Conservation (phyloP, 2,797 vertebrate species). For the Microchirus variegatus region DNA sequence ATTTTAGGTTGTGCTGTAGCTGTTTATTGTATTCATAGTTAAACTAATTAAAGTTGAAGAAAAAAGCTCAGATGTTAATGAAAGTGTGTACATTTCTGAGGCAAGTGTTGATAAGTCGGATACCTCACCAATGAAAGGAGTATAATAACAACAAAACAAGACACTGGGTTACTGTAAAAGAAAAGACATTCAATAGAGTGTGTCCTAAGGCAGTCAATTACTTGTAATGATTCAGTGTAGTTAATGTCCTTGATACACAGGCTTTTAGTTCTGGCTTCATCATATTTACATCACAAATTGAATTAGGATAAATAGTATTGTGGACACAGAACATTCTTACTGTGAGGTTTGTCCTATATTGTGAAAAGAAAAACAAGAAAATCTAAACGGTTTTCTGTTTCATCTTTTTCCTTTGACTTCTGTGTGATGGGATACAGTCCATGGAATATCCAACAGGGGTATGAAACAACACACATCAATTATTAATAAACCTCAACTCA, state of each 20-base stretch:
- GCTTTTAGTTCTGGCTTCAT: constrained; percentile 9
- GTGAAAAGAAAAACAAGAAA: constrained; percentile 29
- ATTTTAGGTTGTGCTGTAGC: background rate
- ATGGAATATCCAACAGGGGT: constrained; percentile 4
- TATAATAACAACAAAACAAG: constrained; percentile 10
- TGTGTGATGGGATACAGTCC: constrained; percentile 9
- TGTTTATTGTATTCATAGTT: background rate
- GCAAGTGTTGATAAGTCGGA: background rate
- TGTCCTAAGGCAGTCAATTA: constrained; percentile 4
- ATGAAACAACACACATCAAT: constrained; percentile 1
- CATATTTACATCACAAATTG: constrained; percentile 29
- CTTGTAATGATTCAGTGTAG: constrained; percentile 4
- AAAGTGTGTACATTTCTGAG: background rate
- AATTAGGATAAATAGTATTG: constrained; percentile 13
- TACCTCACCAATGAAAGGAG: constrained; percentile 1
- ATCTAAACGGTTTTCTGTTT: constrained; percentile 35
- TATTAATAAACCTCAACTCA: background rate
- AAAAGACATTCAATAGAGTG: constrained; percentile 10
- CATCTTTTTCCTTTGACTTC: background rate
- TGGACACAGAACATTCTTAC: constrained; percentile 9
- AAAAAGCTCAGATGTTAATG: background rate
- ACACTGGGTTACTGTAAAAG: background rate
- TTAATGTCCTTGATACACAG: constrained; percentile 4
- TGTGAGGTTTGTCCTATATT: constrained; percentile 23
- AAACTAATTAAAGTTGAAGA: background rate